A percentile compares a stretch with the other conserved stretches of the same genome.
Evolutionary conservation across 2,113 vertebrate species (phyloP).

Genomic region (Corvus cornix): DNA sequence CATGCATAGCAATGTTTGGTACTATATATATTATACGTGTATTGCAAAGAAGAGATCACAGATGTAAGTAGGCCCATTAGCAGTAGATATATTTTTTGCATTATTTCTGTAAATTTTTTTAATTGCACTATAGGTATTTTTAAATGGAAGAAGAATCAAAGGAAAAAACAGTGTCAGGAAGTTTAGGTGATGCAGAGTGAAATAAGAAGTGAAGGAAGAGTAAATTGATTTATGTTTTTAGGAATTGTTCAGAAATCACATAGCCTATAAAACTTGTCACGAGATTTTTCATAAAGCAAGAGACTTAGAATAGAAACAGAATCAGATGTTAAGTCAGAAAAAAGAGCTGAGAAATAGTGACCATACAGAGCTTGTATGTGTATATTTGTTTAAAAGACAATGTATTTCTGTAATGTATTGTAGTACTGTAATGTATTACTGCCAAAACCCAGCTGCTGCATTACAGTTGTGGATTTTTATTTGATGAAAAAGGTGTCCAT

Average conservation of each 20-base stretch:
- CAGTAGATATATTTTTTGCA: not conserved
- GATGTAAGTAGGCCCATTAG: not conserved
- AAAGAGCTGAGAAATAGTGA: not conserved
- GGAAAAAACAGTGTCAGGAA: not conserved
- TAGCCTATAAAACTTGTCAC: not conserved
- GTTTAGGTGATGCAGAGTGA: not conserved
- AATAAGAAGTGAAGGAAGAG: not conserved
- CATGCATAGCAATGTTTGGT: not conserved
- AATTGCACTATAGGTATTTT: not conserved
- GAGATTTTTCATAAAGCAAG: not conserved
- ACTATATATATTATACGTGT: not conserved
- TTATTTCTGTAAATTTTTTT: not conserved
- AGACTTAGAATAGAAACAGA: not conserved
- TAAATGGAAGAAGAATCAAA: not conserved
- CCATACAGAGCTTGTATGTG: not conserved
- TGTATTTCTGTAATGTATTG: not conserved
- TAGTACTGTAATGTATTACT: not conserved
- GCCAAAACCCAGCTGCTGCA: not conserved
- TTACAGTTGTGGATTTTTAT: not conserved
- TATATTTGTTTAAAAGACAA: not conserved
- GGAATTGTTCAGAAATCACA: not conserved
- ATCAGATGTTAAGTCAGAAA: not conserved
- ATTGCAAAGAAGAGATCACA: not conserved
- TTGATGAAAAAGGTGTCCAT: not conserved
- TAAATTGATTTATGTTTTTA: not conserved